Percentiles rank a stretch among this genome's conserved stretches.
phyloP scores from a whole-genome alignment of 1,140 invertebrate species.

The Orius insidiosus region DNA sequence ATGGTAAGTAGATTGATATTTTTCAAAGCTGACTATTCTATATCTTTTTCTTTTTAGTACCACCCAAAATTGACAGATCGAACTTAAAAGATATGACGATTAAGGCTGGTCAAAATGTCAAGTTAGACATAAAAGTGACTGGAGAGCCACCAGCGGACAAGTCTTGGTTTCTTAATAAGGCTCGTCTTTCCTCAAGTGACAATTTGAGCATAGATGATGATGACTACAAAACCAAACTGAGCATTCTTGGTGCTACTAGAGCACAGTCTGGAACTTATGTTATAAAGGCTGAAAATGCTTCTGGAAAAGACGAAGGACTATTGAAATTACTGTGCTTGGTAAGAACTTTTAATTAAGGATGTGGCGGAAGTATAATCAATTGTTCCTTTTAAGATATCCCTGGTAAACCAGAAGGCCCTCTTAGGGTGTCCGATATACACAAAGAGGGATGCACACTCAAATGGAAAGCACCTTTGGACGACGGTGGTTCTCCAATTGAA shows the following conservation, averaged over 20 bases:
- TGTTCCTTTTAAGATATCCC: slow-evolving; percentile 48
- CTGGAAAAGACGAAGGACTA: slow-evolving; percentile 77
- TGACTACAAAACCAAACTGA: slow-evolving; percentile 70
- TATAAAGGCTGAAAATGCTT: slow-evolving; percentile 79
- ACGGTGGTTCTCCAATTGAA: slow-evolving; percentile 81
- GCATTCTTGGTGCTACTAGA: slow-evolving; percentile 52
- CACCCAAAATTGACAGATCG: slow-evolving; percentile 80
- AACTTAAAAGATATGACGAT: slow-evolving; percentile 73
- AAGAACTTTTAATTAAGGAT: slow-evolving; percentile 14
- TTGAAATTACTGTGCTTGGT: slow-evolving; percentile 67
- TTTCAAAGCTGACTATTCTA: too few species aligned
- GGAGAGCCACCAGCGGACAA: slow-evolving; percentile 79
- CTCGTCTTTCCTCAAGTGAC: slow-evolving; percentile 37
- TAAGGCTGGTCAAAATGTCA: slow-evolving; percentile 69
- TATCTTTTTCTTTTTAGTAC: slow-evolving; percentile 35
- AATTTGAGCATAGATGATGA: slow-evolving; percentile 65
- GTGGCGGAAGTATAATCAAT: too few species aligned
- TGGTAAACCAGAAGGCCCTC: slow-evolving; percentile 74
- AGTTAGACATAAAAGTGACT: slow-evolving; percentile 71
- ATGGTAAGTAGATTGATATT: too few species aligned
- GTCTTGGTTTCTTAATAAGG: slow-evolving; percentile 70
- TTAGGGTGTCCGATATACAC: slow-evolving; percentile 79
- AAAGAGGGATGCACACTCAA: slow-evolving; percentile 84
- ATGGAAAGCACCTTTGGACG: slow-evolving; percentile 84
- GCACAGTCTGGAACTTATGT: slow-evolving; percentile 70